Conservation (phyloP, 23 tunicate genomes). For the Clavelina lepadiformis region DNA sequence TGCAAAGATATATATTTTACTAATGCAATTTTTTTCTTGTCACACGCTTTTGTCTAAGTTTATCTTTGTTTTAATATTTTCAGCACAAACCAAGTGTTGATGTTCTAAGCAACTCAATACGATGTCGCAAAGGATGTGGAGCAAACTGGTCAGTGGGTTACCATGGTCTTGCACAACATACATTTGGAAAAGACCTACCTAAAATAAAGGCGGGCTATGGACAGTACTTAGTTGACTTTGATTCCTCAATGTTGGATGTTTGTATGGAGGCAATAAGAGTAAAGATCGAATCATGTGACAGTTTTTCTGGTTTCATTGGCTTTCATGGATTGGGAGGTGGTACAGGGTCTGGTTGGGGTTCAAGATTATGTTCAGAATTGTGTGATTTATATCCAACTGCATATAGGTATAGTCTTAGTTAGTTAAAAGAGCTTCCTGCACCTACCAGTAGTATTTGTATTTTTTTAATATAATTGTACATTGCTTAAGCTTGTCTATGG, state of each 20-base stretch:
- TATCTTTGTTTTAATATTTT: neutral
- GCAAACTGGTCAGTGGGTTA: slow-evolving; percentile 85
- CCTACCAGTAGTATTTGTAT: too few species aligned
- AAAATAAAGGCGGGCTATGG: slow-evolving; percentile 27
- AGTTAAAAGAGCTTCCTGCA: too few species aligned
- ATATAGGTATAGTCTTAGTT: slow-evolving; percentile 29
- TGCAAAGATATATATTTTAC: too few species aligned
- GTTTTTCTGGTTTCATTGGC: slow-evolving; percentile 77
- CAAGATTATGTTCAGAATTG: slow-evolving; percentile 54
- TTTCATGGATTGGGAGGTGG: slow-evolving; percentile 81
- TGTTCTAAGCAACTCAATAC: slow-evolving; percentile 35
- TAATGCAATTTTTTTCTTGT: neutral
- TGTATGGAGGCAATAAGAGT: slow-evolving; percentile 55
- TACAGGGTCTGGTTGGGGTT: slow-evolving; percentile 89
- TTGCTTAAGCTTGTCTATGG: too few species aligned
- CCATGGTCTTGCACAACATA: slow-evolving; percentile 26
- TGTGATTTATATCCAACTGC: slow-evolving; percentile 78
- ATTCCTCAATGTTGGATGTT: slow-evolving; percentile 42
- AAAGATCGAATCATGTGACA: slow-evolving; percentile 73
- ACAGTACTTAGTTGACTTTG: slow-evolving; percentile 32
- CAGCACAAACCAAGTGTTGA: slow-evolving; percentile 9
- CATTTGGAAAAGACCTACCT: slow-evolving; percentile 41
- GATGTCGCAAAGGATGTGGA: slow-evolving; percentile 73
- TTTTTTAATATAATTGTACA: too few species aligned
- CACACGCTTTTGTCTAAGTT: neutral